A percentile compares a stretch with the other conserved stretches of the same genome.
These are phyloP conservation scores for Drosophila buzzatii DNA, from an alignment of 2,888 invertebrate species.

Conservation along the genomic window DNA sequence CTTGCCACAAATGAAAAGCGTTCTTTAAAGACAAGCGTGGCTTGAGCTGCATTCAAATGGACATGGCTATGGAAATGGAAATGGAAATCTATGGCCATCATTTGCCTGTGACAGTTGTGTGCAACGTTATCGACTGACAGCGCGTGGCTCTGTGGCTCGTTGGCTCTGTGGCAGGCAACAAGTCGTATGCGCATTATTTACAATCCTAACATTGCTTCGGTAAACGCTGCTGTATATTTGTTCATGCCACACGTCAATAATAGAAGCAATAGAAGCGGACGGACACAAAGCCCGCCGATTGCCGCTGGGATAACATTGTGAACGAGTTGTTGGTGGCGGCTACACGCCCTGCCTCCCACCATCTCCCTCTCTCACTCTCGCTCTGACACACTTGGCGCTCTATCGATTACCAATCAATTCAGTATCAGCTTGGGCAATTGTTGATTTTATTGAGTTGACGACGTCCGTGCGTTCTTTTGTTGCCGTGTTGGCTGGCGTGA, in stretches of 20 bases:
- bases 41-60: constrained; percentile 5
- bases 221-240: constrained; percentile 69
- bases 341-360: background rate
- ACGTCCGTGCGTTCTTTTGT: constrained; percentile 17
- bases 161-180: constrained; percentile 53
- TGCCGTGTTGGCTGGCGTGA: background rate
- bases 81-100: constrained; percentile 7
- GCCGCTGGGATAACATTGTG: constrained; percentile 16
- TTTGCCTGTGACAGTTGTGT: constrained; percentile 12
- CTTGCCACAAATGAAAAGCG: background rate
- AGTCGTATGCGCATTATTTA: constrained; percentile 75
- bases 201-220: constrained; percentile 52
- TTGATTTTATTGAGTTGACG: constrained; percentile 68
- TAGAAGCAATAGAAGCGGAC: constrained; percentile 43
- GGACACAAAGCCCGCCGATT: constrained; percentile 23
- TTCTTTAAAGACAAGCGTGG: background rate
- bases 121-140: constrained; percentile 22
- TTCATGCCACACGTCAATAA: constrained; percentile 72
- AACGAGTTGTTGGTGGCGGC: constrained; percentile 35
- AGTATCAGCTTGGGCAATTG: constrained; percentile 60
- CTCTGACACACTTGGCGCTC: constrained; percentile 9
- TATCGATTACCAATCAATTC: constrained; percentile 78
- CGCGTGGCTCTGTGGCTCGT: background rate
- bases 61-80: constrained; percentile 2
- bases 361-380: background rate